Evolutionary conservation across 2,113 vertebrate species (phyloP).

Genomic region (Callorhinus ursinus): DNA sequence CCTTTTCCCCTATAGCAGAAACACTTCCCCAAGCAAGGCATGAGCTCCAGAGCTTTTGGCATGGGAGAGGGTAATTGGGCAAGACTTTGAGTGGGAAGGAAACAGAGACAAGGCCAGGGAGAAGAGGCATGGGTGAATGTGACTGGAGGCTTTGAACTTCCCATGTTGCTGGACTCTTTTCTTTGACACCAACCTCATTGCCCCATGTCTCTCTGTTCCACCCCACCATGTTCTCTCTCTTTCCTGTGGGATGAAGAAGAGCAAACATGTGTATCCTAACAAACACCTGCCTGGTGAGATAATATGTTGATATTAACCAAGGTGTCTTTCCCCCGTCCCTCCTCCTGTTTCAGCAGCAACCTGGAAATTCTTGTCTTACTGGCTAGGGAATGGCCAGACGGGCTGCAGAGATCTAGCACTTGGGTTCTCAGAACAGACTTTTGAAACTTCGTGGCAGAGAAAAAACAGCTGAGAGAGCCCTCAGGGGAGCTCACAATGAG

Average conservation of each 20-base stretch:
- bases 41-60: background rate
- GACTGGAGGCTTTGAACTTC: background rate
- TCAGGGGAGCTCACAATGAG: background rate
- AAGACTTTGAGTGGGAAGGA: background rate
- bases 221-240: background rate
- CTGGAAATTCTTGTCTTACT: background rate
- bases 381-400: background rate
- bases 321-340: background rate
- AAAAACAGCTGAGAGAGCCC: background rate
- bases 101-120: background rate
- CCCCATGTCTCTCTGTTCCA: background rate
- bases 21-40: background rate
- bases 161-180: background rate
- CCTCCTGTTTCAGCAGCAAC: background rate
- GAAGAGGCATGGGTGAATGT: background rate
- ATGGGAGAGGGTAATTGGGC: background rate
- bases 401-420: too few relatives aligned
- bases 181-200: background rate
- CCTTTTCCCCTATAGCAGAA: background rate
- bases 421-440: background rate
- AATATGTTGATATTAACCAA: background rate
- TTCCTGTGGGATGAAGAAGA: background rate
- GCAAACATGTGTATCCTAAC: background rate
- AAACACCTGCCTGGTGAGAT: background rate
- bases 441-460: background rate